phyloP scores from a whole-genome alignment of 1,140 invertebrate genomes.

The Tigriopus japonicus region DNA sequence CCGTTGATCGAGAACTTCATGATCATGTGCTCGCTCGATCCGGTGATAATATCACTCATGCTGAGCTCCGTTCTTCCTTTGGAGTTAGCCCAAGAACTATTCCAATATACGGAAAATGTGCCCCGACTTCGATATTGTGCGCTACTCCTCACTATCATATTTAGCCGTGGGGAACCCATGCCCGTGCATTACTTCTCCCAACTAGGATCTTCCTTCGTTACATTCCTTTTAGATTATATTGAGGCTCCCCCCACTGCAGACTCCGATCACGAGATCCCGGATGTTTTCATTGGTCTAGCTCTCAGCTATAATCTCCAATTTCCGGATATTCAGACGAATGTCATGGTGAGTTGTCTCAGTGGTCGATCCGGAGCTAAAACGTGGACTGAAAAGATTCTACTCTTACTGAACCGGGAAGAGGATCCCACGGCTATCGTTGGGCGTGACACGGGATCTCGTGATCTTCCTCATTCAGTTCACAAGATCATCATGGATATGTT shows the following conservation, averaged over 20 bases:
- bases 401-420: conserved; percentile 11
- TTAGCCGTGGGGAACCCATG: conserved; percentile 4
- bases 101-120: not conserved
- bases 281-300: conserved; percentile 9
- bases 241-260: not conserved
- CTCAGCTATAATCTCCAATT: conserved; percentile 13
- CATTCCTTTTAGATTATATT: not conserved
- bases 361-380: not conserved
- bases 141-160: conserved; percentile 8
- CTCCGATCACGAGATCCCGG: not conserved
- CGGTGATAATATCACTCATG: conserved; percentile 9
- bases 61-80: conserved; percentile 13
- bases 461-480: not conserved
- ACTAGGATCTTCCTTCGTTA: conserved; percentile 6
- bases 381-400: conserved; percentile 5
- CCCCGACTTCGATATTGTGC: not conserved
- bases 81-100: conserved; percentile 13
- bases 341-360: not conserved
- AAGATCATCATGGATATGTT: conserved; percentile 14
- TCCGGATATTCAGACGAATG: not conserved
- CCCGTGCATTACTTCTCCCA: conserved; percentile 13
- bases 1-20: conserved; percentile 3
- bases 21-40: conserved; percentile 3
- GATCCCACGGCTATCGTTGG: conserved; percentile 6
- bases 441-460: not conserved